These are phyloP conservation scores for Nomada lathburiana DNA, from an alignment of 2,888 invertebrate genomes.

Conservation along the genomic window DNA sequence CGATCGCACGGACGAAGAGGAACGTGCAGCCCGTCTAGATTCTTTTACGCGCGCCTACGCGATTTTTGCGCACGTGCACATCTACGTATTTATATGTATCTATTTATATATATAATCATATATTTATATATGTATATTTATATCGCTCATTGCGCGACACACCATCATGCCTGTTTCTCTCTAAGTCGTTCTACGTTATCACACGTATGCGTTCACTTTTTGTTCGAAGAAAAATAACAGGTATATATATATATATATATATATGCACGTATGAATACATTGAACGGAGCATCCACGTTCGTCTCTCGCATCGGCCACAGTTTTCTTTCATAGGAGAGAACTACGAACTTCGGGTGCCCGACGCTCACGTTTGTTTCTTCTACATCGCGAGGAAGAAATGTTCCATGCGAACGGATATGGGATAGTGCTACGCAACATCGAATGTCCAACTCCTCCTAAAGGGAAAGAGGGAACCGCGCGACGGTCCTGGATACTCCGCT, in stretches of 20 bases:
- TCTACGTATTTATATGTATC: constrained; percentile 37
- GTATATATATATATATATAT: constrained; percentile 66
- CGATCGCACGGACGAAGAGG: constrained; percentile 15
- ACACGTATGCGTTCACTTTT: constrained; percentile 64
- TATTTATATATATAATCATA: constrained; percentile 44
- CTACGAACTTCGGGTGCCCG: background rate
- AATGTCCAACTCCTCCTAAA: background rate
- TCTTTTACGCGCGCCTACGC: constrained; percentile 16
- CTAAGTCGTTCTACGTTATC: constrained; percentile 47
- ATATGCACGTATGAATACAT: constrained; percentile 63
- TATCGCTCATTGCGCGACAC: constrained; percentile 44
- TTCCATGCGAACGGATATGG: no score
- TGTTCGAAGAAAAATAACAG: constrained; percentile 73
- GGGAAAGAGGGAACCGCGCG: background rate
- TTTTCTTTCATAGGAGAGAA: background rate
- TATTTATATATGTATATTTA: constrained; percentile 63
- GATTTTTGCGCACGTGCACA: constrained; percentile 23
- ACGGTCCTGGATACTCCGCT: constrained; percentile 43
- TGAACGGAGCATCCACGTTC: constrained; percentile 37
- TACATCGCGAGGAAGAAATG: background rate
- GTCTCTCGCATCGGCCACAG: background rate
- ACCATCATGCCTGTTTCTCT: constrained; percentile 22
- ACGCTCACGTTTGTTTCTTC: background rate
- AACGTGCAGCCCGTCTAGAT: constrained; percentile 12
- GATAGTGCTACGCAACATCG: background rate